phyloP scores from a whole-genome alignment of 1,140 invertebrate genomes.

The Zaprionus camerounensis region DNA sequence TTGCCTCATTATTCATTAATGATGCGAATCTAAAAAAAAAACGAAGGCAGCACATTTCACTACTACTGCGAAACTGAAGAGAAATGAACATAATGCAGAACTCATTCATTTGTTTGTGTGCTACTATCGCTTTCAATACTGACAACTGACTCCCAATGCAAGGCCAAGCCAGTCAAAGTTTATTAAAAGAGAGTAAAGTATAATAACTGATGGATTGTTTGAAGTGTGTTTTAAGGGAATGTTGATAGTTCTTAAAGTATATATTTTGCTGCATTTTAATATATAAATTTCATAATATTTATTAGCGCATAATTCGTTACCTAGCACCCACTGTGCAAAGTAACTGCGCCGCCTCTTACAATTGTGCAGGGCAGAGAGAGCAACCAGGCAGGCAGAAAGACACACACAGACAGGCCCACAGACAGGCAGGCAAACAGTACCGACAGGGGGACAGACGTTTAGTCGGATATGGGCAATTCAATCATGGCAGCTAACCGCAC shows the following conservation, averaged over 20 bases:
- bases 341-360: background rate
- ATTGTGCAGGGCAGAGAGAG: background rate
- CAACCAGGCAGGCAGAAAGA: background rate
- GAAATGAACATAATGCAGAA: background rate
- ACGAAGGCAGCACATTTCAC: conserved; percentile 17
- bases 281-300: rapidly evolving
- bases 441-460: background rate
- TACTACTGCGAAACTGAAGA: background rate
- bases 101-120: conserved; percentile 27
- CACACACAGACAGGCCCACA: conserved; percentile 6
- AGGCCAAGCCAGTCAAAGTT: background rate
- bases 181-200: background rate
- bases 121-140: conserved; percentile 7
- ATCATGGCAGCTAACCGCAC: conserved; percentile 40
- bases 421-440: background rate
- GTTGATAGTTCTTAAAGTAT: too few species aligned
- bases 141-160: background rate
- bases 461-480: conserved; percentile 36
- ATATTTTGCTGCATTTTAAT: background rate
- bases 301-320: background rate
- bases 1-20: conserved; percentile 39
- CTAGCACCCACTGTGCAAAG: background rate
- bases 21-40: conserved; percentile 35
- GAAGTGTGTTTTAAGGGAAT: background rate
- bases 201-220: background rate